Evolutionary conservation across 2,888 invertebrate genomes (phyloP), one percentile per base, ranked within the genome.

Genomic region (Junonia oenone): DNA sequence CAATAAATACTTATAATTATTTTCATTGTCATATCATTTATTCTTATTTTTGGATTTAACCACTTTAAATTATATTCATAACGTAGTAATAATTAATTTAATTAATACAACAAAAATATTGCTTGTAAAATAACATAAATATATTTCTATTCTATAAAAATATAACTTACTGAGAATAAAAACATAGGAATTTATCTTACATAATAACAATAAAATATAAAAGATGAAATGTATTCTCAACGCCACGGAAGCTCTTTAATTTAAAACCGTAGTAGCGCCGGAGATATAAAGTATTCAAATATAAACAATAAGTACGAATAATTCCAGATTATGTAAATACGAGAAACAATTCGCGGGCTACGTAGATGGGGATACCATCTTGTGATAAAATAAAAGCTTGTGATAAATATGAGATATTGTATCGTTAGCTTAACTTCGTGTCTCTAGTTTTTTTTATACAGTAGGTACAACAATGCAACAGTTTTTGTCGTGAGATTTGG

Each of bases 301-400:
- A 40, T 40, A 40, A 40, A 19, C 38, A 40, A 40, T 40, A 19
- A 40, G 38, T 11, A n/a, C 1, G 38, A 40, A 40, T 40, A 40
- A 40, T 40, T 40, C 38, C 17, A 40, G 17, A 40, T 40, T 40
- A 40, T 40, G 38, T 40, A 19, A 40, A 40, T 40, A n/a, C 6
- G 9, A 17, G 17, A 19, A 19, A 40, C 38, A 40, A 19, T 40
- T 19, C 17, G 19, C 38, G n/a, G 13, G n/a, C 11, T 40, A 19
- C 5, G 17, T 40, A 40, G 1, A 17, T 17, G 38, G 38, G 9
- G 19, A 40, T 19, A 40, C 9, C 38, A 15, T 17, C 38, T 35
- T n/a, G 5, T 40, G 19, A 40, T 40, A 40, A 40, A 40, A 40
- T 40, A 40, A 40, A 19, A 40, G 11, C 11, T 19, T 5, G n/a